phyloP scores from a whole-genome alignment of 2,113 vertebrate species.

The Fulica atra region DNA sequence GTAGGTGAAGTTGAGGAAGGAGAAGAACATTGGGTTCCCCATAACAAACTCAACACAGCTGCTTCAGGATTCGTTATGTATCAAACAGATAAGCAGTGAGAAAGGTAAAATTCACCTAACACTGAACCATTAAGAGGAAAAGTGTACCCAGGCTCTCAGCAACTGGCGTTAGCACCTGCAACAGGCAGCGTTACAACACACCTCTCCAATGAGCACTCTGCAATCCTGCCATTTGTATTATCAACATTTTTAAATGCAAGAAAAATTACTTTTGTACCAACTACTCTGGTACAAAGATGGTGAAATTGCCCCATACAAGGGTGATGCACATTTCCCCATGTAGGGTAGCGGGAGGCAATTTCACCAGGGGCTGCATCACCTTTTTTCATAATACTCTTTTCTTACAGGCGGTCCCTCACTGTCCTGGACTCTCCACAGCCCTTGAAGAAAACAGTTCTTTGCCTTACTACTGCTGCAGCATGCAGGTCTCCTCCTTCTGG shows the following conservation, averaged over 20 bases:
- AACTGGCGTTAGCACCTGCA: not conserved
- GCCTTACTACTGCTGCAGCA: not conserved
- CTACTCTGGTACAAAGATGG: not conserved
- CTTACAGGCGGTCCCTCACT: not conserved
- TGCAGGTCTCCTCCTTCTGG: not conserved
- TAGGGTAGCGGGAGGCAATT: not conserved
- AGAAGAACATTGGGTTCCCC: not conserved
- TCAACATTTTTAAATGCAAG: not conserved
- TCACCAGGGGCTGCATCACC: not conserved
- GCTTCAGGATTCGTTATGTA: not conserved
- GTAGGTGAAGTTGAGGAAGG: not conserved
- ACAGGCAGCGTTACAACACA: rapidly evolving
- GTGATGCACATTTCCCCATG: not conserved
- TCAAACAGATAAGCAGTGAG: not conserved
- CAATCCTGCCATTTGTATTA: not conserved
- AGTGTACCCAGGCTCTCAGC: not conserved
- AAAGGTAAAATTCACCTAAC: not conserved
- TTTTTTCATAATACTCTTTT: not conserved
- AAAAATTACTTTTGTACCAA: not conserved
- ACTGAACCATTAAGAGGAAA: not conserved
- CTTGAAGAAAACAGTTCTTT: not conserved
- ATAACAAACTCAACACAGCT: not conserved
- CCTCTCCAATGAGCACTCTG: not conserved
- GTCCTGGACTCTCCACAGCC: not conserved
- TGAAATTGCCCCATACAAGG: not conserved